phyloP scores from a whole-genome alignment of 64 coral and sea anemone genomes.

The Montipora sp. region DNA sequence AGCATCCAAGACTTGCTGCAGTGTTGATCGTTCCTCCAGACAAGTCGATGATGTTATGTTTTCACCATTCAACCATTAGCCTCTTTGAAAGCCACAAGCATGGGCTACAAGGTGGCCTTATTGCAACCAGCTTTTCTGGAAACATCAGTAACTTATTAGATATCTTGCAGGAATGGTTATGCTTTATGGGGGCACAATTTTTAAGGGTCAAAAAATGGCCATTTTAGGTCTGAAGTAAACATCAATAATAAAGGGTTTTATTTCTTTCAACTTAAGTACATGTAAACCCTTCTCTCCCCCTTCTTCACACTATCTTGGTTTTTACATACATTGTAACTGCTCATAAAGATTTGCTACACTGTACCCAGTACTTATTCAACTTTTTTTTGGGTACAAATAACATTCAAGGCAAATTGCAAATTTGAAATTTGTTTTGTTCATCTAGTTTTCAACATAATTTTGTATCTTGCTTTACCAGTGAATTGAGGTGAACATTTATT shows the following conservation, averaged over 20 bases:
- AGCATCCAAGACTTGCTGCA: constrained; percentile 3
- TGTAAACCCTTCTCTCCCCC: too few species aligned
- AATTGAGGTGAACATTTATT: too few species aligned
- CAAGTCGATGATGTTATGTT: constrained; percentile 38
- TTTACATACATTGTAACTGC: too few species aligned
- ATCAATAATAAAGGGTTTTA: not conserved
- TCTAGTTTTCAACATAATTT: too few species aligned
- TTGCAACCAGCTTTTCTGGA: not conserved
- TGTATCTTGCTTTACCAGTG: too few species aligned
- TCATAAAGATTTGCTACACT: too few species aligned
- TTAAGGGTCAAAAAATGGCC: constrained; percentile 17
- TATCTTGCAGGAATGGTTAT: constrained; percentile 10
- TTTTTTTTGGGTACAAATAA: too few species aligned
- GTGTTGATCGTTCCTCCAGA: constrained; percentile 53
- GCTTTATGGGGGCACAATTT: not conserved
- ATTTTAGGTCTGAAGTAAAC: constrained; percentile 10
- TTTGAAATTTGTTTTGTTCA: too few species aligned
- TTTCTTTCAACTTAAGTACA: too few species aligned
- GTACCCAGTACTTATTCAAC: too few species aligned
- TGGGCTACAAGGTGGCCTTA: not conserved
- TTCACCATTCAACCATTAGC: not conserved
- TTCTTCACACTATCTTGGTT: too few species aligned
- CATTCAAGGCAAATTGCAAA: too few species aligned
- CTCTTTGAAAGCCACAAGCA: constrained; percentile 52
- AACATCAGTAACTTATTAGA: not conserved